phyloP scores from a whole-genome alignment of 2,113 vertebrate genomes.

The Holacanthus passer region DNA sequence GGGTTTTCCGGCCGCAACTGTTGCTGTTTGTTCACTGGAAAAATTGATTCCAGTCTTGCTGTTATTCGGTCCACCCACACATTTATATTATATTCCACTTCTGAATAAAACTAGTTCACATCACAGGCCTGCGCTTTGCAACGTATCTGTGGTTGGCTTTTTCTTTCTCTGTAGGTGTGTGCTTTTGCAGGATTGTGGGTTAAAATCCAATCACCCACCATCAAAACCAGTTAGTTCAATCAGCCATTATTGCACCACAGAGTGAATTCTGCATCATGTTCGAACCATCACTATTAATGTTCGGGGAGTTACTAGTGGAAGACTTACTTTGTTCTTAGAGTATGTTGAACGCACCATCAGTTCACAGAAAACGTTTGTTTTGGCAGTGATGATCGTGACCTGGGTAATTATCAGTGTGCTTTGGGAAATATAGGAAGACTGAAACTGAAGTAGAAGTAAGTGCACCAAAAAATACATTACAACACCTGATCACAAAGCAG shows the following conservation, averaged over 20 bases:
- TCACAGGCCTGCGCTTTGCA: background rate
- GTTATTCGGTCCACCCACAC: background rate
- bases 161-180: background rate
- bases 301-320: background rate
- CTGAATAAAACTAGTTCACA: background rate
- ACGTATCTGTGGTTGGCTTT: background rate
- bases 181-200: background rate
- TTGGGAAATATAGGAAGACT: background rate
- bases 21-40: background rate
- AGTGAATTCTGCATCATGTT: background rate
- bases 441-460: background rate
- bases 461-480: background rate
- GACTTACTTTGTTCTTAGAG: background rate
- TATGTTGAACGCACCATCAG: background rate
- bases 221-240: background rate
- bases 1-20: background rate
- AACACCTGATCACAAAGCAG: background rate
- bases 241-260: background rate
- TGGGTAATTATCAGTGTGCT: background rate
- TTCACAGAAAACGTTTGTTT: background rate
- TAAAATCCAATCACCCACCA: background rate
- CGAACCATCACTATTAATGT: background rate
- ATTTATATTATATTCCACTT: background rate
- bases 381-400: background rate
- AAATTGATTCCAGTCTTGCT: background rate